Evolutionary conservation across 1,140 invertebrate species (phyloP).

Genomic region (Paraescarpia echinospica): DNA sequence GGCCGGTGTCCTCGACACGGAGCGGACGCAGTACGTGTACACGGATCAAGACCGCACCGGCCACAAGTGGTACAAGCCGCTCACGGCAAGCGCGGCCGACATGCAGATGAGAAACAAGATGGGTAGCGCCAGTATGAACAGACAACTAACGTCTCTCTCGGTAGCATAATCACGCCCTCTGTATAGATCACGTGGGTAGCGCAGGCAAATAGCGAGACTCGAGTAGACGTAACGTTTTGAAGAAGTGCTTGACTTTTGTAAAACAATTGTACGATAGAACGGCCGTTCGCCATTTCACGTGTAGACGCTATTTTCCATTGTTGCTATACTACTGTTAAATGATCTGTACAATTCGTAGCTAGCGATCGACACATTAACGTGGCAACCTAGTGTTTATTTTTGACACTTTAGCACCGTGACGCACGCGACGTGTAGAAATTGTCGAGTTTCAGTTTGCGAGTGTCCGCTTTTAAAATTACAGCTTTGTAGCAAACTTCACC

Average conservation of each 20-base stretch:
- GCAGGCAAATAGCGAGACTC: background rate
- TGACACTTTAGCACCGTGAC: background rate
- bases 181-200: background rate
- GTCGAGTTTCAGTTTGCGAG: background rate
- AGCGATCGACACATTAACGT: background rate
- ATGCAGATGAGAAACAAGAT: background rate
- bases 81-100: background rate
- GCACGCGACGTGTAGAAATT: background rate
- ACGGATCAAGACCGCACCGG: slow-evolving; percentile 39
- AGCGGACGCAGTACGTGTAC: slow-evolving; percentile 34
- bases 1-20: slow-evolving; percentile 43
- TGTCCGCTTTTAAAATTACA: background rate
- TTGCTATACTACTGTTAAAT: background rate
- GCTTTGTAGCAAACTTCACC: background rate
- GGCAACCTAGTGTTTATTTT: background rate
- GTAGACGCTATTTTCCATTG: background rate
- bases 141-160: background rate
- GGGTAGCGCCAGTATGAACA: background rate
- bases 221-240: background rate
- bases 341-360: background rate
- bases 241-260: background rate
- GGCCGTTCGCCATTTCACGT: background rate
- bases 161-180: background rate
- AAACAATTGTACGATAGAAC: background rate
- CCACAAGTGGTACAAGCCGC: slow-evolving; percentile 44